Percentiles rank a stretch among this genome's conserved stretches.
These are phyloP conservation scores for Xestia ashworthii DNA, from an alignment of 2,888 invertebrate genomes.

Conservation along the genomic window DNA sequence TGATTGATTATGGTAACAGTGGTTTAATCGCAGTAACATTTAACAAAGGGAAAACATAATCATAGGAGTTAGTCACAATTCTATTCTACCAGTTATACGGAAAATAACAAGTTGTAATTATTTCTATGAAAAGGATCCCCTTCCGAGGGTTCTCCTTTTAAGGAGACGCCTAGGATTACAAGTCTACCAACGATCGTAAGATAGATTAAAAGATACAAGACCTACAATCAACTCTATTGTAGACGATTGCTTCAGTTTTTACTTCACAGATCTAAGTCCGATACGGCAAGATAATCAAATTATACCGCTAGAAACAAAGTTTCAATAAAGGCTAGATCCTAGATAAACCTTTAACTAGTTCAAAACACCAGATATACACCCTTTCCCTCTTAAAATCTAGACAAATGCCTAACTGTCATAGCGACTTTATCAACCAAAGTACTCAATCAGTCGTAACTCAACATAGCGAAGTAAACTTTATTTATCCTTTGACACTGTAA, in stretches of 20 bases:
- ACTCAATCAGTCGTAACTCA: constrained; percentile 40
- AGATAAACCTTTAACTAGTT: constrained; percentile 40
- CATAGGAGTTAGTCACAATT: neutral
- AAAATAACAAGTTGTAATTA: neutral
- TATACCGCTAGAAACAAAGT: constrained; percentile 43
- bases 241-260: constrained; percentile 47
- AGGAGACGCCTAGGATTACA: neutral
- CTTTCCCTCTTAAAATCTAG: constrained; percentile 41
- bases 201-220: constrained; percentile 35
- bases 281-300: constrained; percentile 57
- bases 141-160: no score
- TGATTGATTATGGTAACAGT: neutral
- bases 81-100: neutral
- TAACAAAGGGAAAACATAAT: neutral
- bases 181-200: neutral
- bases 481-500: constrained; percentile 56
- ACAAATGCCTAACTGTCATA: constrained; percentile 38
- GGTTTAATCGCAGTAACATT: no score
- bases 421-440: constrained; percentile 37
- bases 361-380: constrained; percentile 49
- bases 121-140: neutral
- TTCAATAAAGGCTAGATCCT: constrained; percentile 59
- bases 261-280: constrained; percentile 27
- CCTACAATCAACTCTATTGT: constrained; percentile 37
- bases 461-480: constrained; percentile 32